Percentiles rank a stretch among this genome's conserved stretches.
Evolutionary conservation across 2,888 invertebrate species (phyloP).

Genomic region (Cantharis rufa): DNA sequence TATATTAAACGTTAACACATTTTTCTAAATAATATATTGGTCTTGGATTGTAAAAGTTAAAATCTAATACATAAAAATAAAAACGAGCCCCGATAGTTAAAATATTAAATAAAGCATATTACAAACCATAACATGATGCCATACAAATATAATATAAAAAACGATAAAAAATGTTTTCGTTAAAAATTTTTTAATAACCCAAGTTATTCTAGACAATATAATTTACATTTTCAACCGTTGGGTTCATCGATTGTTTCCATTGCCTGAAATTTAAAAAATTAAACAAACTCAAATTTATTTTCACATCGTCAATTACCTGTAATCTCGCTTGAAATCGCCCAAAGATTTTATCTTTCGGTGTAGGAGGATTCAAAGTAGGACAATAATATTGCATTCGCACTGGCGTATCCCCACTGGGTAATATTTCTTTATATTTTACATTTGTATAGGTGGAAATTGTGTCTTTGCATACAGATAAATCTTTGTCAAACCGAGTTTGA

Average conservation of each 20-base stretch:
- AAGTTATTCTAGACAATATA: neutral
- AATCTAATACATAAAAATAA: neutral
- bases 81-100: neutral
- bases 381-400: neutral
- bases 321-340: neutral
- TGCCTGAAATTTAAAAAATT: neutral
- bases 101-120: neutral
- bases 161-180: neutral
- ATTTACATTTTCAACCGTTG: neutral
- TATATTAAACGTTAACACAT: too few species aligned
- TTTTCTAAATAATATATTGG: too few species aligned
- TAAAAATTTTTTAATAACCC: neutral
- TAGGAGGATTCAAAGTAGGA: neutral
- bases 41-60: neutral
- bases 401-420: neutral
- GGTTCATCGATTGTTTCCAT: neutral
- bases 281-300: neutral
- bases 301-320: neutral
- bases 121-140: neutral
- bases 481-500: neutral
- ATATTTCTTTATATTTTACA: neutral
- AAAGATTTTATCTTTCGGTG: neutral
- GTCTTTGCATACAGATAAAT: neutral
- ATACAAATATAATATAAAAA: neutral
- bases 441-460: neutral